These are phyloP conservation scores for Macropis europaea DNA, from an alignment of 2,888 invertebrate species.

Conservation along the genomic window DNA sequence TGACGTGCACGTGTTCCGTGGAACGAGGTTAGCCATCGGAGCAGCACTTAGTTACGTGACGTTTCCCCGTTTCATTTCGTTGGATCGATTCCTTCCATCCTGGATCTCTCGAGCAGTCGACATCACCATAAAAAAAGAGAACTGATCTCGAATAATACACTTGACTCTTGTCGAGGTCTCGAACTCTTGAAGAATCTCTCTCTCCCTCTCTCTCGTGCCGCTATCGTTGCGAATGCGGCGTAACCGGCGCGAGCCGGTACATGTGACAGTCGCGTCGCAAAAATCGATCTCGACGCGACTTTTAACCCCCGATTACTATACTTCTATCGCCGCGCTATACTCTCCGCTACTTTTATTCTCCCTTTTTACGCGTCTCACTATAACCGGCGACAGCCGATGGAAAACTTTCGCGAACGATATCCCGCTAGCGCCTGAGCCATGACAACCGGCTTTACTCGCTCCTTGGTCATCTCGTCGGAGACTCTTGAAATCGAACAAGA, in stretches of 20 bases:
- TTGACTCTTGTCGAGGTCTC: conserved; percentile 9
- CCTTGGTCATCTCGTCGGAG: no score
- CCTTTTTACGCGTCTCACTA: conserved; percentile 3
- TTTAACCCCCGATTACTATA: conserved; percentile 28
- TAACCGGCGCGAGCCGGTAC: conserved; percentile 14
- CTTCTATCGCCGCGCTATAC: not conserved
- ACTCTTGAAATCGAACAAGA: no score
- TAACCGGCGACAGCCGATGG: no score
- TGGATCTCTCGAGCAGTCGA: conserved; percentile 30
- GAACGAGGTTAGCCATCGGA: conserved; percentile 40
- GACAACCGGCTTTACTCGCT: no score
- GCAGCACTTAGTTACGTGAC: conserved; percentile 51
- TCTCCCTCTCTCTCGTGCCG: conserved; percentile 15
- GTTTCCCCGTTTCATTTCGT: conserved; percentile 30
- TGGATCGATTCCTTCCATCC: conserved; percentile 25
- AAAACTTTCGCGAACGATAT: not conserved
- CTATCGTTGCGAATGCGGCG: conserved; percentile 5
- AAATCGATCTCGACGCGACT: conserved; percentile 43
- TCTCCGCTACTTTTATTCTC: not conserved
- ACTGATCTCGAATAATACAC: conserved; percentile 48
- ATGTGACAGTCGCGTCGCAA: conserved; percentile 41
- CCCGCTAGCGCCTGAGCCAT: no score
- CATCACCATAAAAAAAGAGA: conserved; percentile 40
- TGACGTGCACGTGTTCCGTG: conserved; percentile 51
- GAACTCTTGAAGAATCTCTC: conserved; percentile 13